Evolutionary conservation across 2,113 vertebrate species (phyloP), one percentile per base, ranked within the genome.

Genomic region (Echinops telfairi): DNA sequence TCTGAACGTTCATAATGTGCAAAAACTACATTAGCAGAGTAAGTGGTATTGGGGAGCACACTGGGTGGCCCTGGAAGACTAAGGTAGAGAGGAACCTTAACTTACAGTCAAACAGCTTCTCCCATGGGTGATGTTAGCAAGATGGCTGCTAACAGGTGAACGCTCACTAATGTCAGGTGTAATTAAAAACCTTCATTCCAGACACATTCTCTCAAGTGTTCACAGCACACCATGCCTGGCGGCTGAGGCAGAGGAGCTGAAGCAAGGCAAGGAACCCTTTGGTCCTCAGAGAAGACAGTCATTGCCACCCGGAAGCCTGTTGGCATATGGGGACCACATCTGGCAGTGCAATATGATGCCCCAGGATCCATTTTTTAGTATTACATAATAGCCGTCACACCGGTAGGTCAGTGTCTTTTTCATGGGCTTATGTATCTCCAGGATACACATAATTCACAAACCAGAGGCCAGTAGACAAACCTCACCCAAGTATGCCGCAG

Each of bases 1-100:
- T 94, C 79, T 84, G 80, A 88, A 97, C 95, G 85, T 96, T 96
- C 78, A 81, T 83, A 88, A 92, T 53, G 79, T 58, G 64, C 57
- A 86, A 83, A 53, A 90, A 88, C 71, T 88, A 91, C 62, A 91
- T 94, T 88, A 91, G 66, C 70, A 83, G 84, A 94, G 58, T 78
- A 91, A 60, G 76, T 83, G 82, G 90, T 81, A 71, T 88, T 2
- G 0, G 79, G 78, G 81, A 95, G 88, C 31, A 91, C 33, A 27
- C 60, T 60, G 19, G 31, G 78, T 23, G 66, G 92, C 31, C 58
- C 29, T 27, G 15, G 38, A 89, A 53, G 58, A 17, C 17, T 3
- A 12, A 57, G 71, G 23, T 19, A 87, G 70, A 89, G 76, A 66
- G 85, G 83, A 83, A 31, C 5, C 79, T 70, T 2, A 7, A 47